These are phyloP conservation scores for Balanococcus diminutus DNA, from an alignment of 2,888 invertebrate genomes.

Conservation along the genomic window DNA sequence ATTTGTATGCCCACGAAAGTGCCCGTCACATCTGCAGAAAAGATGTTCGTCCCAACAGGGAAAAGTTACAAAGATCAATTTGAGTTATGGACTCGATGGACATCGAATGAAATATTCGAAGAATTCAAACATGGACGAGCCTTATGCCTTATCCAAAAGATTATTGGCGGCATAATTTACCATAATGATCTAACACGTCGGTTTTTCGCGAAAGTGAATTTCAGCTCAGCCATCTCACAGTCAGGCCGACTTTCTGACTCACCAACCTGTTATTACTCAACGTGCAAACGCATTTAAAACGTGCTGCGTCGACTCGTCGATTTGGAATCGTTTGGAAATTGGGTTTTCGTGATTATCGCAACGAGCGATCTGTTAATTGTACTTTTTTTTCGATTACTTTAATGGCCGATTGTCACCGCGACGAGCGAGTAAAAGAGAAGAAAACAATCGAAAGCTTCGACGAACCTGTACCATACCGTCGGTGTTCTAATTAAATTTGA, in stretches of 20 bases:
- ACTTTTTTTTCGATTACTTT: background rate
- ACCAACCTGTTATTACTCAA: constrained; percentile 1
- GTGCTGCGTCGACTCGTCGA: background rate
- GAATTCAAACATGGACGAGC: no score
- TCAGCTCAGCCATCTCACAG: background rate
- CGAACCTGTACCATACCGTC: background rate
- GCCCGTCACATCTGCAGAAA: no score
- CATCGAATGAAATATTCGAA: no score
- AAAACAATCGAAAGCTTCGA: constrained; percentile 1
- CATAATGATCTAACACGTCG: background rate
- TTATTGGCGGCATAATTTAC: no score
- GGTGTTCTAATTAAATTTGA: constrained; percentile 12
- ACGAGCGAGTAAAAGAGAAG: background rate
- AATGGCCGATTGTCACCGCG: constrained; percentile 1
- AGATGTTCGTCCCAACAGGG: no score
- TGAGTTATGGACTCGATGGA: no score
- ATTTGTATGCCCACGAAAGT: no score
- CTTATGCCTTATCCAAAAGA: no score
- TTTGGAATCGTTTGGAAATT: constrained; percentile 10
- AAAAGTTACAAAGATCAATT: no score
- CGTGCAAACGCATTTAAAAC: background rate
- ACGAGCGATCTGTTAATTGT: background rate
- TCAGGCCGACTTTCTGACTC: background rate
- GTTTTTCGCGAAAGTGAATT: background rate
- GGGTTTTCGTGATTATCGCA: constrained; percentile 16